Conservation (phyloP, 2,888 invertebrate species). For the Lasioglossum figueresi region DNA sequence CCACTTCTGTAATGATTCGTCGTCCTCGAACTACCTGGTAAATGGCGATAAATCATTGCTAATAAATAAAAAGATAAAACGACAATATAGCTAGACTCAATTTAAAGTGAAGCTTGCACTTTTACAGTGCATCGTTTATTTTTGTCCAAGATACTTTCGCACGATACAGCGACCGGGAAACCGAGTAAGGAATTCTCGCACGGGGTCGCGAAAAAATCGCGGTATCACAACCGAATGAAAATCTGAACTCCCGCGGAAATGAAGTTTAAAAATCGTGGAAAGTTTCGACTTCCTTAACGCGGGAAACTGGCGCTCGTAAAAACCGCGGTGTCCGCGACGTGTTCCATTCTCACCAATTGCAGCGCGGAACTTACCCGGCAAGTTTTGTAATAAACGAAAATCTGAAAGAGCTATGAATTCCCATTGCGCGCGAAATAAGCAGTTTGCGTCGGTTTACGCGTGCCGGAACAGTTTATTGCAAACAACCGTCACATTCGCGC, state of each 20-base stretch:
- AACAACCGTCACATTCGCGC: background rate
- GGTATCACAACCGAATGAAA: background rate
- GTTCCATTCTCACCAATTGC: background rate
- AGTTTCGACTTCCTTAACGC: conserved; percentile 5
- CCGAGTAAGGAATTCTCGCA: background rate
- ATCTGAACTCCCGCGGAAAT: background rate
- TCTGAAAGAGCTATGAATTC: conserved; percentile 24
- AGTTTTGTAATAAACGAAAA: conserved; percentile 36
- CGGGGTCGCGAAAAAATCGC: background rate
- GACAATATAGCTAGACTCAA: too few species aligned
- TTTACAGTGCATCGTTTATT: too few species aligned
- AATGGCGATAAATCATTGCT: background rate
- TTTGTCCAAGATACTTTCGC: too few species aligned
- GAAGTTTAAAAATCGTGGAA: background rate
- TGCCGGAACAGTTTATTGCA: conserved; percentile 4
- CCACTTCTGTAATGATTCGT: background rate
- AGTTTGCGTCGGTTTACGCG: conserved; percentile 22
- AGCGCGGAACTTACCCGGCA: background rate
- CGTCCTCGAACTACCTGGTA: background rate
- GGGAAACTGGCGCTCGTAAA: conserved; percentile 7
- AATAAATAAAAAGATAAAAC: too few species aligned
- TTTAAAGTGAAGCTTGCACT: too few species aligned
- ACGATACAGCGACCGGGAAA: background rate
- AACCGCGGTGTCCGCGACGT: conserved; percentile 6
- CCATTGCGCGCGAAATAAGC: conserved; percentile 22